Conservation (phyloP, 2,888 invertebrate genomes). For the Callosobruchus maculatus region DNA sequence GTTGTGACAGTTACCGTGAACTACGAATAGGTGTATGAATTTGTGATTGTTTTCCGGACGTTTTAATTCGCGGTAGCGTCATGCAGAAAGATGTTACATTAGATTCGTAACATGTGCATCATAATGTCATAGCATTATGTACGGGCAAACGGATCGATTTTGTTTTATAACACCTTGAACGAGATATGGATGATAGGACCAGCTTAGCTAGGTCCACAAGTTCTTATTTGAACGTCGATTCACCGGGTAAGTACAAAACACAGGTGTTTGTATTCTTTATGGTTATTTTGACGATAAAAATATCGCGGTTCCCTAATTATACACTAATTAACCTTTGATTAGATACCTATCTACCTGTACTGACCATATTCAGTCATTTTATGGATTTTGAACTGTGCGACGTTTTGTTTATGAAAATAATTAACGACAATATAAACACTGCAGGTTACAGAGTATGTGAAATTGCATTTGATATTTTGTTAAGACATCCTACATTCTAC, state of each 20-base stretch:
- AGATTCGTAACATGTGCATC: neutral
- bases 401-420: neutral
- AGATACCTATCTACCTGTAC: too few species aligned
- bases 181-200: slow-evolving; percentile 51
- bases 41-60: neutral
- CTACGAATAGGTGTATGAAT: neutral
- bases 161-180: neutral
- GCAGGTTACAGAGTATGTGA: neutral
- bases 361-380: neutral
- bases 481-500: neutral
- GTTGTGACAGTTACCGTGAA: neutral
- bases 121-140: neutral
- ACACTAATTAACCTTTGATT: too few species aligned
- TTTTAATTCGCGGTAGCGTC: neutral
- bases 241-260: slow-evolving; percentile 32
- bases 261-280: neutral
- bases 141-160: neutral
- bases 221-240: slow-evolving; percentile 38
- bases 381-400: neutral
- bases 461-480: neutral
- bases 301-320: too few species aligned
- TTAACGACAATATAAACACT: neutral
- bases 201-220: slow-evolving; percentile 34
- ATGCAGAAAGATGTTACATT: neutral
- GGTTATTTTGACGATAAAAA: neutral